A percentile compares a stretch with the other conserved stretches of the same genome.
phyloP scores from a whole-genome alignment of 2,888 invertebrate genomes.

The Anticlea derivata region DNA sequence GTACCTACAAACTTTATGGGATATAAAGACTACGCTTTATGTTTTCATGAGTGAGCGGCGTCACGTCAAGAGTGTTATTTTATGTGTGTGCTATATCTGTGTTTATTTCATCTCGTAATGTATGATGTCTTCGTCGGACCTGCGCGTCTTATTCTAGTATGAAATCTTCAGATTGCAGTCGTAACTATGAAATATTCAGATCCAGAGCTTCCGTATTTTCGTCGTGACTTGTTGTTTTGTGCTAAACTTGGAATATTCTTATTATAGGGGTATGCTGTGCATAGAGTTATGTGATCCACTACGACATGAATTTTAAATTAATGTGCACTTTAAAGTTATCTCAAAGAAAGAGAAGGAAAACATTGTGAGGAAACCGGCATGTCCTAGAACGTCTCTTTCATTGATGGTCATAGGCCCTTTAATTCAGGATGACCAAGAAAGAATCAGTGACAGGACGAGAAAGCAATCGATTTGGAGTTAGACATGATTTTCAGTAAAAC shows the following conservation, averaged over 20 bases:
- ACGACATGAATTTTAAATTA: too few species aligned
- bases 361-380: too few species aligned
- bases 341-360: too few species aligned
- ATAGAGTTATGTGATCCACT: neutral
- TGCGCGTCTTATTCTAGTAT: constrained; percentile 31
- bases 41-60: constrained; percentile 33
- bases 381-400: too few species aligned
- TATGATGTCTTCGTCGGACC: constrained; percentile 26
- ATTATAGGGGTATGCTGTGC: neutral
- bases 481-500: too few species aligned
- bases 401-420: too few species aligned
- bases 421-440: too few species aligned
- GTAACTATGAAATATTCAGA: constrained; percentile 21
- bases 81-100: constrained; percentile 33
- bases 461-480: too few species aligned
- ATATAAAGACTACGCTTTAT: constrained; percentile 22
- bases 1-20: constrained; percentile 17
- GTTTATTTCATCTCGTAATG: constrained; percentile 35
- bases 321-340: too few species aligned
- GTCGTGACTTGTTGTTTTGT: constrained; percentile 1
- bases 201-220: constrained; percentile 14
- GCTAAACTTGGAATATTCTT: neutral
- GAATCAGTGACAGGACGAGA: too few species aligned
- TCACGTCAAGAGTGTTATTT: constrained; percentile 34
- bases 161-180: constrained; percentile 24